Evolutionary conservation across 1,140 invertebrate genomes (phyloP), one percentile per base, ranked within the genome.

Genomic region (Aphelinus certus): DNA sequence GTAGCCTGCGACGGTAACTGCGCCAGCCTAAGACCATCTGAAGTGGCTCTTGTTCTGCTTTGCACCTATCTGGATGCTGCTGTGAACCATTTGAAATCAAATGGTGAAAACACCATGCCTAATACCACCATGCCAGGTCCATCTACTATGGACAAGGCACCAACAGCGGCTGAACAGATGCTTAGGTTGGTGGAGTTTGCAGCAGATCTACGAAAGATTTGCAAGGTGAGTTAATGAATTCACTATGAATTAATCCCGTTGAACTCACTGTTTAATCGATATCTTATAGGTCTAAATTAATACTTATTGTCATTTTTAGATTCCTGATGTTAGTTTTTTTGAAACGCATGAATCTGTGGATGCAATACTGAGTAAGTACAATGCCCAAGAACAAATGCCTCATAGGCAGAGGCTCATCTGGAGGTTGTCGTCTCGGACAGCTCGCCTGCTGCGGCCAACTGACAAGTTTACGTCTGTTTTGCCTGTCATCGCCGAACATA

Each of bases 361-460:
- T 62, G 86, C 82, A 71, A 90, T 93, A 82, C 83, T 93, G 73
- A 89, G 89, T 60, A 90, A 91, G 62, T 94, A 95, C 84, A 93
- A 94, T 82, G 91, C 90, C 53, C 90, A 93, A 82, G 88, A 90
- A 58, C 91, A 92, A 81, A 91, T 90, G 76, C 91, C 92, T 26
- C 91, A 93, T 79, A 89, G 92, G 46, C 93, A 95, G 85, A 90
- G 92, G 60, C 89, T 95, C 63, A 91, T 94, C 71, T 94, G 94
- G 93, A 86, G 90, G 81, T 85, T 93, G 51, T 92, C 91, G 70
- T 91, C 91, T 69, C 85, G 92, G 71, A 93, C 92, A 62, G 89
- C 92, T 65, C 88, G 92, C 80, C 90, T 93, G 76, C 86, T 94
- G 75, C 90, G 93, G 68, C 93, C 93, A 2, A 94, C 93, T 67